Evolutionary conservation across 1,140 invertebrate genomes (phyloP).

Genomic region (Pteromalus puparum): DNA sequence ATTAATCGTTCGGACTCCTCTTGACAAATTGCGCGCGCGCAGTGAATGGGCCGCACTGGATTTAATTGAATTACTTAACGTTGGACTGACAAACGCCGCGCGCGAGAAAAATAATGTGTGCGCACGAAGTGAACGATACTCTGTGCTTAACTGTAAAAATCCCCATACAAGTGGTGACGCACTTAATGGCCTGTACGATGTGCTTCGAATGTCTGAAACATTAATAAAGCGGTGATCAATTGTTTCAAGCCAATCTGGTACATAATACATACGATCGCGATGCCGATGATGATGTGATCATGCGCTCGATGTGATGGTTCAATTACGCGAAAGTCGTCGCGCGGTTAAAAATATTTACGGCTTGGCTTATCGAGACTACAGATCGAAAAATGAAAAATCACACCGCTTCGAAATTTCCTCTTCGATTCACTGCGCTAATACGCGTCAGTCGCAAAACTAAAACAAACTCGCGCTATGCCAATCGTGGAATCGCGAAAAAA

Average conservation of each 20-base stretch:
- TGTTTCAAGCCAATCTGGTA: constrained; percentile 10
- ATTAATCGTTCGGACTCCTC: constrained; percentile 44
- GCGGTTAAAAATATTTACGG: not conserved
- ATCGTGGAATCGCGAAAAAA: no score
- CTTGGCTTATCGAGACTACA: not conserved
- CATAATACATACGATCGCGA: no score
- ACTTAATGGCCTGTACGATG: not conserved
- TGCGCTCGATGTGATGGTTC: not conserved
- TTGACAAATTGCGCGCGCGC: constrained; percentile 45
- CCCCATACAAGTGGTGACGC: constrained; percentile 5
- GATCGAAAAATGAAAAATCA: no score
- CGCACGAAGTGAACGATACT: not conserved
- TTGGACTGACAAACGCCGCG: constrained; percentile 12
- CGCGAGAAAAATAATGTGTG: not conserved
- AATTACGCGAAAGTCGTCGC: not conserved
- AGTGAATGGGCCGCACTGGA: not conserved
- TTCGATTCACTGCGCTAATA: not conserved
- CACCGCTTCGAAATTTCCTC: no score
- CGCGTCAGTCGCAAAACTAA: no score
- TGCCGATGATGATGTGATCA: no score
- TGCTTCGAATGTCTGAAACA: not conserved
- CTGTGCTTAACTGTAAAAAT: constrained; percentile 25
- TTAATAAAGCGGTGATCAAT: constrained; percentile 26
- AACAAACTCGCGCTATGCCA: no score
- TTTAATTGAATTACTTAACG: constrained; percentile 43